Evolutionary conservation across 1,140 invertebrate genomes (phyloP).

Genomic region (Drosophila kikkawai): DNA sequence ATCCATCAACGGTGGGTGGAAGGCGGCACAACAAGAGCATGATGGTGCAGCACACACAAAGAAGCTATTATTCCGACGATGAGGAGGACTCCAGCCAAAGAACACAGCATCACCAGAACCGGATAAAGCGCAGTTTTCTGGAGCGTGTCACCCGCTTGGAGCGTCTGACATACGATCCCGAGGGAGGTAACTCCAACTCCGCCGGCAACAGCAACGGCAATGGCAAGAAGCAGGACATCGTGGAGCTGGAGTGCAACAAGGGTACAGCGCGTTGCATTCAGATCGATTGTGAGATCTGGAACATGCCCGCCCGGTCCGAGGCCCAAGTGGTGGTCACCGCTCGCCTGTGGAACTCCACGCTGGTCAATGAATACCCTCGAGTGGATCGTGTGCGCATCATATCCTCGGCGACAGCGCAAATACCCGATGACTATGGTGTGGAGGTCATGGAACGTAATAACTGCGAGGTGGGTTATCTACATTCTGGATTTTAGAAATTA

Average conservation of each 20-base stretch:
- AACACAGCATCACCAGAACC: conserved; percentile 34
- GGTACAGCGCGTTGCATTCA: conserved; percentile 94
- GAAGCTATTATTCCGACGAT: conserved; percentile 14
- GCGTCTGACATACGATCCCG: conserved; percentile 87
- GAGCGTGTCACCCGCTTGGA: conserved; percentile 91
- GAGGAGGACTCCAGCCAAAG: background rate
- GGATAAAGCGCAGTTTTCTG: conserved; percentile 87
- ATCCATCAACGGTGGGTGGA: conserved; percentile 24
- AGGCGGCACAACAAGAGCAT: conserved; percentile 27
- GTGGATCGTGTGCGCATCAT: conserved; percentile 93
- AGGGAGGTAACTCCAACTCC: background rate
- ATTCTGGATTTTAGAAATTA: background rate
- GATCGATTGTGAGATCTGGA: conserved; percentile 92
- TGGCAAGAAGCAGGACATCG: conserved; percentile 90
- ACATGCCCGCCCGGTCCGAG: conserved; percentile 90
- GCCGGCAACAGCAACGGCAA: conserved; percentile 80
- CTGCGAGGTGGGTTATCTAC: conserved; percentile 86
- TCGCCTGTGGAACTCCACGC: conserved; percentile 95
- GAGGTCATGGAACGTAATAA: conserved; percentile 89
- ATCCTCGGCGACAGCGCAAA: conserved; percentile 90
- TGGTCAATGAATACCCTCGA: conserved; percentile 94
- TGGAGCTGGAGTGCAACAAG: conserved; percentile 92
- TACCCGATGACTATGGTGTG: conserved; percentile 90
- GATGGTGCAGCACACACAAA: conserved; percentile 21
- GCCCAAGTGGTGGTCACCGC: conserved; percentile 92